These are phyloP conservation scores for Drosophila robusta DNA, from an alignment of 2,888 invertebrate genomes.

Conservation along the genomic window DNA sequence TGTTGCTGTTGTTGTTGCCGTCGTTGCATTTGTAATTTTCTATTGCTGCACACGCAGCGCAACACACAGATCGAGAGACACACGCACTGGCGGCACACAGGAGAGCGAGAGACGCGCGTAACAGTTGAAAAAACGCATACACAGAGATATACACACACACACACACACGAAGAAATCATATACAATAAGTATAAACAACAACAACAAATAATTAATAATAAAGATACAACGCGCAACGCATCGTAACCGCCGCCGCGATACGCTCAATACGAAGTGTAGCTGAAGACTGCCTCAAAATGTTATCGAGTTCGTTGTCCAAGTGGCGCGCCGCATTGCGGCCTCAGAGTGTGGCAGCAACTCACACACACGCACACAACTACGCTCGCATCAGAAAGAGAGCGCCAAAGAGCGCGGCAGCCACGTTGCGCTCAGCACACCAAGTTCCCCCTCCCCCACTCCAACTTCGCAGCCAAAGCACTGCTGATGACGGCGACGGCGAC, in stretches of 20 bases:
- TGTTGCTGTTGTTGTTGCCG: slow-evolving; percentile 20
- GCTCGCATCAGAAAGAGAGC: slow-evolving; percentile 26
- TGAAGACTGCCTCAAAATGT: slow-evolving; percentile 86
- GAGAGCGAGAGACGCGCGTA: slow-evolving; percentile 37
- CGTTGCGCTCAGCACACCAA: slow-evolving; percentile 40
- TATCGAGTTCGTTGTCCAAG: slow-evolving; percentile 85
- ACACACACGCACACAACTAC: slow-evolving; percentile 32
- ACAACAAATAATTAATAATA: slow-evolving; percentile 80
- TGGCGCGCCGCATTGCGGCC: slow-evolving; percentile 73
- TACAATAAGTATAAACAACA: slow-evolving; percentile 70
- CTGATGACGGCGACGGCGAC: slow-evolving; percentile 24
- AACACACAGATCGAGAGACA: slow-evolving; percentile 23
- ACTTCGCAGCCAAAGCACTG: slow-evolving; percentile 32
- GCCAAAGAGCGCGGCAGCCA: slow-evolving; percentile 43
- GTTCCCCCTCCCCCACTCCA: slow-evolving; percentile 5
- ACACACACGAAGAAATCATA: slow-evolving; percentile 50
- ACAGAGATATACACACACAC: slow-evolving; percentile 36
- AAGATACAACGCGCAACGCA: slow-evolving; percentile 82
- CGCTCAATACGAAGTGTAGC: slow-evolving; percentile 85
- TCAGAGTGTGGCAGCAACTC: slow-evolving; percentile 62
- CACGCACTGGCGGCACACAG: slow-evolving; percentile 33
- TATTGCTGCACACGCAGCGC: slow-evolving; percentile 28
- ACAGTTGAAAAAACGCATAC: slow-evolving; percentile 51
- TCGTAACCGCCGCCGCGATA: slow-evolving; percentile 84
- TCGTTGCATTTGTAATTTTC: slow-evolving; percentile 34